Conservation (phyloP, 1,140 invertebrate species). For the Aphelenchoides fujianensis region DNA sequence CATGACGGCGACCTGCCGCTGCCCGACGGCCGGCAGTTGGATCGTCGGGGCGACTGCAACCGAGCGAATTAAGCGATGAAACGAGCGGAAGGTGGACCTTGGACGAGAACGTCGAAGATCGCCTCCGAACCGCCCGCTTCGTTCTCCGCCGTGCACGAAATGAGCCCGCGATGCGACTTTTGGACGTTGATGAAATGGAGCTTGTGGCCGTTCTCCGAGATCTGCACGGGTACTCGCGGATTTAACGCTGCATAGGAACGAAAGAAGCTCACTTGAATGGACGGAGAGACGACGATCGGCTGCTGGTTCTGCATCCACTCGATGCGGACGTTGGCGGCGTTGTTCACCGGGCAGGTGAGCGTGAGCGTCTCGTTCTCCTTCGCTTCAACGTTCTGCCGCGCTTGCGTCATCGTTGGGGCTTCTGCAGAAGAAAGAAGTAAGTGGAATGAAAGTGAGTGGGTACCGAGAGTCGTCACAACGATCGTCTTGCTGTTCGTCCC, state of each 20-base stretch:
- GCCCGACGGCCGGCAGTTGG: slow-evolving; percentile 17
- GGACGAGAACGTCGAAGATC: slow-evolving; percentile 62
- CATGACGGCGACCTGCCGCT: slow-evolving; percentile 41
- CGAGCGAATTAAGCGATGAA: slow-evolving; percentile 25
- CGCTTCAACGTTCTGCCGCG: slow-evolving; percentile 32
- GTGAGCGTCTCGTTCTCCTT: slow-evolving; percentile 46
- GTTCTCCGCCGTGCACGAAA: slow-evolving; percentile 62
- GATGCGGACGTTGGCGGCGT: slow-evolving; percentile 34
- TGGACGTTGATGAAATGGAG: slow-evolving; percentile 49
- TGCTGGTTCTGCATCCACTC: slow-evolving; percentile 50
- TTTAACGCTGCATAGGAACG: neutral
- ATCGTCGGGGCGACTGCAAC: slow-evolving; percentile 63
- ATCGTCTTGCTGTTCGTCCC: slow-evolving; percentile 71
- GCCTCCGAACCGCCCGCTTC: slow-evolving; percentile 58
- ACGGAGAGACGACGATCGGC: slow-evolving; percentile 36
- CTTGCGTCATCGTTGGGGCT: slow-evolving; percentile 42
- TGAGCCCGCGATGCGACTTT: slow-evolving; percentile 54
- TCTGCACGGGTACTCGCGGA: slow-evolving; percentile 35
- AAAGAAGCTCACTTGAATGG: slow-evolving; percentile 46
- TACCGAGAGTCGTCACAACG: slow-evolving; percentile 66
- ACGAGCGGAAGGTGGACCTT: no score
- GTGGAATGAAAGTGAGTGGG: no score
- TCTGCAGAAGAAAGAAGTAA: no score
- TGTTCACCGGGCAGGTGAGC: slow-evolving; percentile 49
- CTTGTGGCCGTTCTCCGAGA: slow-evolving; percentile 36